Evolutionary conservation across 1,140 invertebrate genomes (phyloP), one percentile per base, ranked within the genome.

Genomic region (Achatina immaculata): DNA sequence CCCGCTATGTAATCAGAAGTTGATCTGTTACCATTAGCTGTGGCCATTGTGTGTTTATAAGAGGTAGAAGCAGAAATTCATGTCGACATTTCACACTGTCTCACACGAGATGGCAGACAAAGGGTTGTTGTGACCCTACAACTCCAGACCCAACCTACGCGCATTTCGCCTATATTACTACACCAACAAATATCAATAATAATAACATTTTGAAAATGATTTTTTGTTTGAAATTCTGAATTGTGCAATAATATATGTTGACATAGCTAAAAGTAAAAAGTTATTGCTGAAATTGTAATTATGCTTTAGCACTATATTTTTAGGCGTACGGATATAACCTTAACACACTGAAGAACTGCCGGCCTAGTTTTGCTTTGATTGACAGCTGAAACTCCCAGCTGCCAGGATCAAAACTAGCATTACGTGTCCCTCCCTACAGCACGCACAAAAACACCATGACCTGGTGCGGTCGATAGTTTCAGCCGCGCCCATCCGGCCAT

Each of bases 1-100:
- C 85, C 84, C 19, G 85, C 83, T 62, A 88, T 84, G 85, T 89
- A 89, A 51, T 89, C 88, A 74, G 84, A 81, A 68, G 82, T 84
- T 51, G 74, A 78, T 81, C 82, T 82, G 66, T 79, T 76, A 38
- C 77, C 43, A 72, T 77, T 74, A 55, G 73, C 43, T 43, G 83
- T 77, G 19, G 82, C 81, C 83, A 86, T 86, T 77, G 68, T 82
- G 40, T 24, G 0, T 68, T 66, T 51, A 43, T 6, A 43, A 40
- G 36, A 24, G 24, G 24, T 40, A 21, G 21, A 11, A 21, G 1
- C 24, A 19, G 16, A 71, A 40, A 40, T n/a, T 71, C 68, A 71
- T 71, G 9, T 24, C 42, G 2, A 24, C 68, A 42, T 71, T 21
- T 71, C 58, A 62, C 68, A 24, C 42, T 71, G 21, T 19, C 68